Conservation (phyloP, 2,113 vertebrate species). For the Proteles cristata region DNA sequence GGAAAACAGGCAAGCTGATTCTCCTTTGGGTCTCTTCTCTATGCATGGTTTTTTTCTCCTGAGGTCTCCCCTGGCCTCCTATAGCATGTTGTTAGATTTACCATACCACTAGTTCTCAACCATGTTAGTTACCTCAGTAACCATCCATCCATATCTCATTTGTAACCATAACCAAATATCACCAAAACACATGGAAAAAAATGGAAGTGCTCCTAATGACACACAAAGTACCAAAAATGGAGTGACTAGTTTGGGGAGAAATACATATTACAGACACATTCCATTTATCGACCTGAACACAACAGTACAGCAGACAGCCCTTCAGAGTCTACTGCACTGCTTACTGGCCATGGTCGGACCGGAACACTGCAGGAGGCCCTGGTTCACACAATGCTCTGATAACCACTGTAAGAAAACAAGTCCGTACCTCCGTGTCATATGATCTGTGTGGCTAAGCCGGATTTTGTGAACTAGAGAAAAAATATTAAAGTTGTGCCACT, state of each 20-base stretch:
- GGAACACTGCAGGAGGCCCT: neutral
- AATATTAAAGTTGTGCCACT: neutral
- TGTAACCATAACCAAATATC: constrained; percentile 30
- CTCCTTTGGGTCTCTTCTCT: neutral
- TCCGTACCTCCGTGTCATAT: neutral
- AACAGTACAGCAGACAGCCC: neutral
- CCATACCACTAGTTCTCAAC: constrained; percentile 11
- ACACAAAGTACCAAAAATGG: neutral
- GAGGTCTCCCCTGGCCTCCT: neutral
- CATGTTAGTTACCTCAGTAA: neutral
- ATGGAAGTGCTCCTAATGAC: constrained; percentile 24
- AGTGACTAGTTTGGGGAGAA: neutral
- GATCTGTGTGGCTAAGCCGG: neutral
- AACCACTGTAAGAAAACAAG: neutral
- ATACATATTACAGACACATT: neutral
- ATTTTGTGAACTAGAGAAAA: constrained; percentile 28
- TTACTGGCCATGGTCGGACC: fast-evolving
- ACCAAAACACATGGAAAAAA: neutral
- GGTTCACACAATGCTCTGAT: neutral
- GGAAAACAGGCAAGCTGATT: neutral
- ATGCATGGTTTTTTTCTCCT: neutral
- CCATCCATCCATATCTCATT: neutral
- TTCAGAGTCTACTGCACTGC: neutral
- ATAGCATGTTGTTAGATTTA: neutral
- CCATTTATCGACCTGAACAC: neutral